Percentiles rank a stretch among this genome's conserved stretches.
Conservation (phyloP, 2,888 invertebrate species). For the Agrotis ipsilon region DNA sequence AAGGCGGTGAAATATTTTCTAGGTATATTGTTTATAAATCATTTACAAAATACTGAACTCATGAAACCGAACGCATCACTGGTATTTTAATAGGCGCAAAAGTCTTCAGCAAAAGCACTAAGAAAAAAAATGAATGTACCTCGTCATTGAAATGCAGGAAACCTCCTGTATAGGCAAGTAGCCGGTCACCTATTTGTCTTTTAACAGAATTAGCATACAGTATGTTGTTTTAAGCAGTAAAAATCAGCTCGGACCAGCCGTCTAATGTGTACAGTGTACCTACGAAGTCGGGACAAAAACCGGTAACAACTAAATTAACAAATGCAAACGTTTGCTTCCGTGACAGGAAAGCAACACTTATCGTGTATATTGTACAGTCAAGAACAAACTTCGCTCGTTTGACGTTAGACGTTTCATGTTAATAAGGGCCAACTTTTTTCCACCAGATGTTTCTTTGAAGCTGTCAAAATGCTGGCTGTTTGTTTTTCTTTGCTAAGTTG, state of each 20-base stretch:
- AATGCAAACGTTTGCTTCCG: slow-evolving; percentile 80
- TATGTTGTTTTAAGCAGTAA: slow-evolving; percentile 67
- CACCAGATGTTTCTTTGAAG: slow-evolving; percentile 32
- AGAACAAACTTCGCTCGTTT: slow-evolving; percentile 61
- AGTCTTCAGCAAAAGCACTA: background rate
- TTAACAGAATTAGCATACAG: slow-evolving; percentile 57
- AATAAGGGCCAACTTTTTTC: slow-evolving; percentile 51
- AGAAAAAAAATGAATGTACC: slow-evolving; percentile 3
- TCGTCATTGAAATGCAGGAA: slow-evolving; percentile 13
- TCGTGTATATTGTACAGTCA: slow-evolving; percentile 74
- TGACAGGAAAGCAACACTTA: slow-evolving; percentile 87
- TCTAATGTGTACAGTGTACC: slow-evolving; percentile 56
- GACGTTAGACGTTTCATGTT: slow-evolving; percentile 58
- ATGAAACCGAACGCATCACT: background rate
- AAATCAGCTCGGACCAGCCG: slow-evolving; percentile 72
- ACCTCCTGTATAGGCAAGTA: slow-evolving; percentile 17
- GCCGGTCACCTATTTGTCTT: slow-evolving; percentile 48
- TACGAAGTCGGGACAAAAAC: slow-evolving; percentile 70
- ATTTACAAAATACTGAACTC: slow-evolving; percentile 24
- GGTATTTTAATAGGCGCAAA: background rate
- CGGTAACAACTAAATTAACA: slow-evolving; percentile 83
- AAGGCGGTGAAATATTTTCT: slow-evolving; percentile 17
- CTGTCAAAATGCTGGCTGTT: slow-evolving; percentile 39
- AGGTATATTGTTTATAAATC: slow-evolving; percentile 36
- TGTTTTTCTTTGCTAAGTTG: slow-evolving; percentile 42